Percentiles rank a stretch among this genome's conserved stretches.
These are phyloP conservation scores for Mobula hypostoma DNA, from an alignment of 2,113 vertebrate genomes.

Conservation along the genomic window DNA sequence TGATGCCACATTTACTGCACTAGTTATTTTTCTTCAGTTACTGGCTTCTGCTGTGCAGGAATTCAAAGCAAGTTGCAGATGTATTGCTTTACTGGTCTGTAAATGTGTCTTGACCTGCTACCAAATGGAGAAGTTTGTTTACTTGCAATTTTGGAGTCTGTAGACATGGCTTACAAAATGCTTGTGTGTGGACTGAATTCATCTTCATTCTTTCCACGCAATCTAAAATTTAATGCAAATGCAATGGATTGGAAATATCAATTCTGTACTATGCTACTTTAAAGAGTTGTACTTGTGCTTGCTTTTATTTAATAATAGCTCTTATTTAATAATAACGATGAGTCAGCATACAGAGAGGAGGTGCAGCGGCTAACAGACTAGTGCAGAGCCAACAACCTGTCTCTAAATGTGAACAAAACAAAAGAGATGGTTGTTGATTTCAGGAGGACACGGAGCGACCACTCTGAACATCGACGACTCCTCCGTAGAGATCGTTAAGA, in stretches of 20 bases:
- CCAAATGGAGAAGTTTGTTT: conserved; percentile 42
- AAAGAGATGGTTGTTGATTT: too few relatives aligned
- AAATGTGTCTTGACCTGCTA: not conserved
- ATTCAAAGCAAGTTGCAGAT: not conserved
- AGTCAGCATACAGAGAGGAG: too few relatives aligned
- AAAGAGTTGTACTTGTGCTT: not conserved
- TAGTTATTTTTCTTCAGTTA: not conserved
- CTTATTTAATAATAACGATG: too few relatives aligned
- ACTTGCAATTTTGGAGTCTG: conserved; percentile 71
- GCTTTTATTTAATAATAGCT: too few relatives aligned
- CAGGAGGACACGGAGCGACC: too few relatives aligned
- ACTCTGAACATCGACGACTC: too few relatives aligned
- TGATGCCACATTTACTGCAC: not conserved
- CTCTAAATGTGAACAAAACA: too few relatives aligned
- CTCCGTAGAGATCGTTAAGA: too few relatives aligned
- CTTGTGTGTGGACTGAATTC: conserved; percentile 60
- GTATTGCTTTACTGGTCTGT: not conserved
- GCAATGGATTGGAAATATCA: not conserved
- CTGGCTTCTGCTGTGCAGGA: not conserved
- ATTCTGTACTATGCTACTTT: not conserved
- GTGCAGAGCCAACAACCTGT: too few relatives aligned
- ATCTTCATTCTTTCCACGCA: conserved; percentile 61
- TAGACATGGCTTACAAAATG: conserved; percentile 66
- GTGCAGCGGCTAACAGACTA: too few relatives aligned
- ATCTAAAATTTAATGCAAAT: conserved; percentile 39